Percentiles rank a stretch among this genome's conserved stretches.
Conservation (phyloP, 2,888 invertebrate genomes). For the Chelonus formosanus region DNA sequence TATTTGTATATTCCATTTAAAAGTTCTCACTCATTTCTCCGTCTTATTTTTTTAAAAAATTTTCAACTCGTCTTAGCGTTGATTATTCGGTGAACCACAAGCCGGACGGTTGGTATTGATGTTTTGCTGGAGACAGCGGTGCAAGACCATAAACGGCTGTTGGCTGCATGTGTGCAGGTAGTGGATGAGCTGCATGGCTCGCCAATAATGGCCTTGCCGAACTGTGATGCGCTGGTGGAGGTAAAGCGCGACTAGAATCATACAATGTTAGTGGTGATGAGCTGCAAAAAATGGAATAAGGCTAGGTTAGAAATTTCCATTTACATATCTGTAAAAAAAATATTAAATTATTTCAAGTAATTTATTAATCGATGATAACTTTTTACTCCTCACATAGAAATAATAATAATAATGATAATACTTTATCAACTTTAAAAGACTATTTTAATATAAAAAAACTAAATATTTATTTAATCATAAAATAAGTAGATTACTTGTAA, state of each 20-base stretch:
- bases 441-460: no score
- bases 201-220: constrained; percentile 75
- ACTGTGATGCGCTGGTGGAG: constrained; percentile 86
- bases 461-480: no score
- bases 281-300: constrained; percentile 58
- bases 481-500: no score
- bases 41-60: not conserved
- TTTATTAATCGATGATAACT: not conserved
- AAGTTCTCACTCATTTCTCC: constrained; percentile 5
- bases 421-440: no score
- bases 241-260: constrained; percentile 72
- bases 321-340: constrained; percentile 37
- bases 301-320: constrained; percentile 50
- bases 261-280: constrained; percentile 64
- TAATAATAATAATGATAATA: no score
- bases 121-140: constrained; percentile 76
- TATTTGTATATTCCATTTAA: constrained; percentile 2
- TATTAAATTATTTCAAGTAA: constrained; percentile 6
- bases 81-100: constrained; percentile 80
- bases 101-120: constrained; percentile 75
- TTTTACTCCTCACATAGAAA: no score
- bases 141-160: constrained; percentile 73
- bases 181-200: constrained; percentile 77
- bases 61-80: not conserved
- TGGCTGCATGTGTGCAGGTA: constrained; percentile 84